These are phyloP conservation scores for Cladopsammia gracilis DNA, from an alignment of 64 coral and sea anemone genomes.

Conservation along the genomic window DNA sequence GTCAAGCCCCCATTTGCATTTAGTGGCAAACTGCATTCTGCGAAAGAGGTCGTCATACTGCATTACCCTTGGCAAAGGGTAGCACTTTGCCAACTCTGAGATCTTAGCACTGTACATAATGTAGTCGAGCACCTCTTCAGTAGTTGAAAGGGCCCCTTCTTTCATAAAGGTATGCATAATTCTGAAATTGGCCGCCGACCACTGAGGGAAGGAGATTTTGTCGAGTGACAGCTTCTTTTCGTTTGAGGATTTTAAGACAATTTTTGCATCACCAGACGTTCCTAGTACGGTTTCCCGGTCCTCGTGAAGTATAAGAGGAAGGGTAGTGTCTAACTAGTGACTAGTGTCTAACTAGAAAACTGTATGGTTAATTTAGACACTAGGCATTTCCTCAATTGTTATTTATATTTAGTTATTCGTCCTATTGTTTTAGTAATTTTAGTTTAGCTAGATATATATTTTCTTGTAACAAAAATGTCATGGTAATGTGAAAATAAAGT, in stretches of 20 bases:
- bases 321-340: no score
- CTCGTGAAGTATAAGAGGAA: background rate
- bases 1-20: conserved; percentile 54
- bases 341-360: no score
- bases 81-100: conserved; percentile 39
- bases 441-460: no score
- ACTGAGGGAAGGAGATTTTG: conserved; percentile 41
- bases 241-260: background rate
- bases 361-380: no score
- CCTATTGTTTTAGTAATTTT: no score
- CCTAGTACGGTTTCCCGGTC: background rate
- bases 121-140: conserved; percentile 39
- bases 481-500: no score
- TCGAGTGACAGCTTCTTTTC: conserved; percentile 1
- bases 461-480: no score
- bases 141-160: conserved; percentile 6
- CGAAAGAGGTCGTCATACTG: conserved; percentile 51
- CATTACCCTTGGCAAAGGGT: conserved; percentile 23
- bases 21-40: conserved; percentile 37
- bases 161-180: conserved; percentile 64
- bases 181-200: conserved; percentile 59
- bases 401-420: no score
- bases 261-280: background rate
- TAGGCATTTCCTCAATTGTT: no score
- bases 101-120: conserved; percentile 62